Base-by-base conservation (phyloP, 2,888 invertebrate species). In the Eilema caniola region DNA sequence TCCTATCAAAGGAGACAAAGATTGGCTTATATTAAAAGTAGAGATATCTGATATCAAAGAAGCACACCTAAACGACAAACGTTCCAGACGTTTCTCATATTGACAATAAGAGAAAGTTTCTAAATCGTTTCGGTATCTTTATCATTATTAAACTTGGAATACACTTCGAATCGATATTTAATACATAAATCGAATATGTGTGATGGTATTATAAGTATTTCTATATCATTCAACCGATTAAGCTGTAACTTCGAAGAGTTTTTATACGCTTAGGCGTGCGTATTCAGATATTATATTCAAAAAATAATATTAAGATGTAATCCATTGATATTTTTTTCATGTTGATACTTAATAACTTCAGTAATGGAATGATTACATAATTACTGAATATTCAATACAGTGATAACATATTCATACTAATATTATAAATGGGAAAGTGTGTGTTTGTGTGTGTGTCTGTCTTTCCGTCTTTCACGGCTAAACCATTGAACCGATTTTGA, bases 41-140 rank as follows among this genome's bases (percentile, higher is more conserved):
- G 23, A 33, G 66, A 65, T 68, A 74, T 79, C 77, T 71, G 67
- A 66, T 83, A 65, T 74, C 83, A 83, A 83, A 83, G 83, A 62
- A 60, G 57, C 25, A 66, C 31, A 37, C 66, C 72, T 57, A 28
- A 24, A 62, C 64, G 67, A 53, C 67, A 69, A 63, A 67, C 69
- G 74, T 65, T 67, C 61, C 60, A 59, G 57, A 68, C 66, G 67
- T 66, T 69, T 70, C 71, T 61, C 64, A 75, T 76, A 81, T 83
- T 81, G 72, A 72, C 72, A 69, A 69, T 62, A 63, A 37, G 69
- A 66, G 60, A 66, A 63, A 37, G 62, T 72, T 74, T 60, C 67
- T 62, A 69, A 70, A 69, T 59, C 37, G 64, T 83, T 75, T 73
- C 61, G 31, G 25, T 53, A 65, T 41, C 59, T 59, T 66, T 37